Evolutionary conservation across 1,140 invertebrate species (phyloP).

Genomic region (Saxidomus purpurata): DNA sequence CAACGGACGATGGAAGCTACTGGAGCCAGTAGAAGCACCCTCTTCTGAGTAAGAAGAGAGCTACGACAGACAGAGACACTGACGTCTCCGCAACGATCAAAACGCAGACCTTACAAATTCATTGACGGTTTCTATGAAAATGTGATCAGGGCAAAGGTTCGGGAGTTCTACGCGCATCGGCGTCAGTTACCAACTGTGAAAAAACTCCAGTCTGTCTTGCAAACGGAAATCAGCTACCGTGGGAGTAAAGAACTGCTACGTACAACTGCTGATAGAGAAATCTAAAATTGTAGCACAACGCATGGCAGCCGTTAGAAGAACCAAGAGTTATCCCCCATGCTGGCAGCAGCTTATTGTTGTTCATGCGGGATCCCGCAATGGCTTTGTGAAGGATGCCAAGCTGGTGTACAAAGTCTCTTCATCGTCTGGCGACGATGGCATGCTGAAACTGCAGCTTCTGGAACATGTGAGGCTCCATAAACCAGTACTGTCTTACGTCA

Average conservation of each 20-base stretch:
- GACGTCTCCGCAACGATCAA: neutral
- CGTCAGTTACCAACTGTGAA: neutral
- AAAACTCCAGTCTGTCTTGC: neutral
- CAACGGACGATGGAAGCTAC: neutral
- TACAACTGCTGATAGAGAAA: neutral
- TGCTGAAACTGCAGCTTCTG: neutral
- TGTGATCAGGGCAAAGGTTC: neutral
- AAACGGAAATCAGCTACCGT: neutral
- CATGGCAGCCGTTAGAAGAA: neutral
- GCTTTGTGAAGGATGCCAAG: neutral
- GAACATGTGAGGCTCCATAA: neutral
- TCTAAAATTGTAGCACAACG: neutral
- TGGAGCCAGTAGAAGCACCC: neutral
- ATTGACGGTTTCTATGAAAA: neutral
- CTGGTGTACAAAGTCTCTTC: neutral
- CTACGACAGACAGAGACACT: neutral
- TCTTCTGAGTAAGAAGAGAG: neutral
- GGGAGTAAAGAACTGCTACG: neutral
- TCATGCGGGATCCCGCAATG: neutral
- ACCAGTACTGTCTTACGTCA: neutral
- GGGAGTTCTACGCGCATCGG: constrained; percentile 3
- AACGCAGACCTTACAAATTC: neutral
- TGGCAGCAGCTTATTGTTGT: constrained; percentile 17
- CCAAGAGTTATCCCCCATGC: neutral
- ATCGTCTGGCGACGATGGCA: neutral